These are phyloP conservation scores for Turritopsis dohrnii DNA, from an alignment of 30 jellyfish, hydroid and myxozoan species.

Conservation along the genomic window DNA sequence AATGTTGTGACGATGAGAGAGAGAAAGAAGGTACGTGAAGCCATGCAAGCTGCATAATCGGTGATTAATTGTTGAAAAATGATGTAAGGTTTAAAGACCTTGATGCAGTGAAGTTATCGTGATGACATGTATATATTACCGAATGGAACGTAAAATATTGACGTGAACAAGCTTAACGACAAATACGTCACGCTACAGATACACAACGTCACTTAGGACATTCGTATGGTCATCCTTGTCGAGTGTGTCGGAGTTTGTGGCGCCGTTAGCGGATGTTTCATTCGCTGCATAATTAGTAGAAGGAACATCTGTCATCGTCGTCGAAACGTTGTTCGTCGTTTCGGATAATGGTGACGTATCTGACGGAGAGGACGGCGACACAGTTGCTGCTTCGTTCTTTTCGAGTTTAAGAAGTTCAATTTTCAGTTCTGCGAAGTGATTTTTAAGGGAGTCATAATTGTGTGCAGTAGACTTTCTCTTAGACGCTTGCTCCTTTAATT, in stretches of 20 bases:
- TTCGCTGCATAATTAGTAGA: too few species aligned
- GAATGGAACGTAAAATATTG: not conserved
- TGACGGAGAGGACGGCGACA: not conserved
- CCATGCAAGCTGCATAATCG: not conserved
- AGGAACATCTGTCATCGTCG: not conserved
- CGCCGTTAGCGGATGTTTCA: not conserved
- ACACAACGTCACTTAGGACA: not conserved
- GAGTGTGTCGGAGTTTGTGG: not conserved
- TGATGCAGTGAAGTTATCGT: too few species aligned
- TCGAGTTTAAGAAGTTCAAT: constrained; percentile 52
- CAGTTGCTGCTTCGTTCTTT: not conserved
- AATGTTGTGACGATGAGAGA: not conserved
- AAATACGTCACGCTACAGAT: not conserved
- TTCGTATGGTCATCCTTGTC: not conserved
- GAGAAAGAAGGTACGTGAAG: not conserved
- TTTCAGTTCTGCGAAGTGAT: constrained; percentile 43
- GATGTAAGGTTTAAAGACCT: too few species aligned
- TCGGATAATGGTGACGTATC: not conserved
- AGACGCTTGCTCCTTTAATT: constrained; percentile 63
- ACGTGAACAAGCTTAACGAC: not conserved
- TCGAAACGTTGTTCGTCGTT: not conserved
- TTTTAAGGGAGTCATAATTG: constrained; percentile 61
- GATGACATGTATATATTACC: too few species aligned
- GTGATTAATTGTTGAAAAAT: not conserved
- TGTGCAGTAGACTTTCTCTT: constrained; percentile 51